Conservation (phyloP, 37 sponge, comb jelly and placozoan genomes). For the Bolinopsis microptera region DNA sequence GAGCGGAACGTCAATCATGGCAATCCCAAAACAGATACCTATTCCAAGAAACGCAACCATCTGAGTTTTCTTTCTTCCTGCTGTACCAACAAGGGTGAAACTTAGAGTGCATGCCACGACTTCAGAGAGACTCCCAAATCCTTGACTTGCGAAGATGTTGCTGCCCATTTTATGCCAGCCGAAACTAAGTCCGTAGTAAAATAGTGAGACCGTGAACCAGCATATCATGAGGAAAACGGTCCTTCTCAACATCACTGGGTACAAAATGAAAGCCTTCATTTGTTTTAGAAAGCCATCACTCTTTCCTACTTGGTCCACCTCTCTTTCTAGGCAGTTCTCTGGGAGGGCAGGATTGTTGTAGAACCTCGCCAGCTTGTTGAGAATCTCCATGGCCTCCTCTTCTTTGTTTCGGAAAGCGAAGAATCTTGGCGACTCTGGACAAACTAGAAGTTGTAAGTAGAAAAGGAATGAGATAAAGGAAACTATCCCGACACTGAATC, state of each 20-base stretch:
- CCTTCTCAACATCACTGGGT: conserved; percentile 11
- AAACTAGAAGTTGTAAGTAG: background rate
- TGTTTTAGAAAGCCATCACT: background rate
- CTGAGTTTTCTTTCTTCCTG: background rate
- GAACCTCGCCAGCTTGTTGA: background rate
- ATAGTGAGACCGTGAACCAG: background rate
- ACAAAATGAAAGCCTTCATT: conserved; percentile 3
- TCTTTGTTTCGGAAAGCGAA: background rate
- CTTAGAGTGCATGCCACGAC: background rate
- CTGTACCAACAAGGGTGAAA: background rate
- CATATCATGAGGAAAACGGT: background rate
- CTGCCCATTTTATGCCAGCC: conserved; percentile 42
- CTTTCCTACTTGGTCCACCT: background rate
- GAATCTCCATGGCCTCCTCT: background rate
- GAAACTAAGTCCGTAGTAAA: conserved; percentile 41
- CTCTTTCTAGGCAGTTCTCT: background rate
- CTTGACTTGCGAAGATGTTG: conserved; percentile 21
- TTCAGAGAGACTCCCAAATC: background rate
- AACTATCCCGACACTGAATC: background rate
- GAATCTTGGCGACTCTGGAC: conserved; percentile 7
- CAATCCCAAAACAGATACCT: background rate
- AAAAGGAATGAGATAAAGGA: background rate
- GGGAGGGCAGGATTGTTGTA: background rate
- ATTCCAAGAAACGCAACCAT: background rate
- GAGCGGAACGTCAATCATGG: background rate